phyloP scores from a whole-genome alignment of 2,113 vertebrate species.

The Cyanoliseus patagonus region DNA sequence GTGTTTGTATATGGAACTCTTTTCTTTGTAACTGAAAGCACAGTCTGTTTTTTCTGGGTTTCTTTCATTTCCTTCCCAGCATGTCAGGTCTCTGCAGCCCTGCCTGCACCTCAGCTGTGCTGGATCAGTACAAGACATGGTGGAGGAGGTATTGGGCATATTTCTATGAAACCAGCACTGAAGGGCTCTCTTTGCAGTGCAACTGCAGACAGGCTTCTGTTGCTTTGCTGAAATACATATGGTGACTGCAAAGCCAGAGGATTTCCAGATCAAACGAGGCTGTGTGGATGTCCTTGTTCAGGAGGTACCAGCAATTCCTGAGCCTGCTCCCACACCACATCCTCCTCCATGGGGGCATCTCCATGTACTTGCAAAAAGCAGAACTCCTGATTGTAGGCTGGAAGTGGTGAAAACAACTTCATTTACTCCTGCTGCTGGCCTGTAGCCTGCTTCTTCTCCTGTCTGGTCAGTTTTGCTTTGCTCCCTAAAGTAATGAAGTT shows the following conservation, averaged over 20 bases:
- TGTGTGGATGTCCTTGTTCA: background rate
- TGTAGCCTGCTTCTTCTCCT: accelerated
- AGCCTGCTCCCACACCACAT: background rate
- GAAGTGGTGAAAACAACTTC: background rate
- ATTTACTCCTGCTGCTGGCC: background rate
- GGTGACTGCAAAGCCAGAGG: background rate
- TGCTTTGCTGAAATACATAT: background rate
- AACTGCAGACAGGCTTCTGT: background rate
- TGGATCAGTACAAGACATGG: background rate
- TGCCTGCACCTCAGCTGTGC: conserved; percentile 36
- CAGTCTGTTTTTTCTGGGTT: background rate
- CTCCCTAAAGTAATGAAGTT: background rate
- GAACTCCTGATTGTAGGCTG: background rate
- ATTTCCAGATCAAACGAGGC: background rate
- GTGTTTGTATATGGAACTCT: background rate
- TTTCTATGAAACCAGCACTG: background rate
- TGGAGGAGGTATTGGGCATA: background rate
- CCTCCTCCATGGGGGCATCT: background rate
- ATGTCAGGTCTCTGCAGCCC: background rate
- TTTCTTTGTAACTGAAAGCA: background rate
- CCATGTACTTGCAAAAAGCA: background rate
- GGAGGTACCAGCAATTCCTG: background rate
- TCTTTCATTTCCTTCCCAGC: conserved; percentile 35
- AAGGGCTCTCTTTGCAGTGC: background rate
- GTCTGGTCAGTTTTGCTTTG: background rate